These are phyloP conservation scores for Watsonalla cultraria DNA, from an alignment of 2,888 invertebrate genomes.

Conservation along the genomic window DNA sequence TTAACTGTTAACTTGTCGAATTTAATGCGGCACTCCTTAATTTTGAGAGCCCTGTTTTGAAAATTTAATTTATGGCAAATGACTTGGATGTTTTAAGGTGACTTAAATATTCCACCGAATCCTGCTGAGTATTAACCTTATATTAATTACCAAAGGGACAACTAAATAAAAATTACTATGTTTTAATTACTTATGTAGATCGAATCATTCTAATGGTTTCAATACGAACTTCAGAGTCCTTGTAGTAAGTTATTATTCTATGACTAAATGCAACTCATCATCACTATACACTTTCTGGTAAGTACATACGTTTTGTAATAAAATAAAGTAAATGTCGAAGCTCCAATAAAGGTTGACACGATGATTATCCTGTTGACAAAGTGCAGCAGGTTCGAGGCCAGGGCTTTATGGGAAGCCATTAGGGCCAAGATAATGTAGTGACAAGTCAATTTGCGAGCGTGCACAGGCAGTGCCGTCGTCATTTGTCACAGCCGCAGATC, in stretches of 20 bases:
- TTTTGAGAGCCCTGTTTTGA: slow-evolving; percentile 13
- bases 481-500: slow-evolving; percentile 41
- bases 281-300: no score
- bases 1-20: slow-evolving; percentile 42
- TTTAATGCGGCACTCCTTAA: slow-evolving; percentile 20
- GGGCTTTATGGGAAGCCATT: slow-evolving; percentile 22
- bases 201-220: no score
- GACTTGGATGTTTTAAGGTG: slow-evolving; percentile 4
- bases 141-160: not conserved
- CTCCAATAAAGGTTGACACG: not conserved
- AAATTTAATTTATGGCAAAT: slow-evolving; percentile 18
- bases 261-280: no score
- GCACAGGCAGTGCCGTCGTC: slow-evolving; percentile 15
- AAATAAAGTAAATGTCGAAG: not conserved
- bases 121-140: slow-evolving; percentile 1
- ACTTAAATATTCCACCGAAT: slow-evolving; percentile 4
- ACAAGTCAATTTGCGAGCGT: slow-evolving; percentile 45
- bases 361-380: not conserved
- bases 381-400: not conserved
- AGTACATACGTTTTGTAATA: no score
- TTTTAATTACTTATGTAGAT: no score
- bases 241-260: no score
- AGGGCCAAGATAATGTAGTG: slow-evolving; percentile 34
- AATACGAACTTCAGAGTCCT: no score
- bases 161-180: no score